These are phyloP conservation scores for Hydropsyche tenuis DNA, from an alignment of 1,140 invertebrate genomes.

Conservation along the genomic window DNA sequence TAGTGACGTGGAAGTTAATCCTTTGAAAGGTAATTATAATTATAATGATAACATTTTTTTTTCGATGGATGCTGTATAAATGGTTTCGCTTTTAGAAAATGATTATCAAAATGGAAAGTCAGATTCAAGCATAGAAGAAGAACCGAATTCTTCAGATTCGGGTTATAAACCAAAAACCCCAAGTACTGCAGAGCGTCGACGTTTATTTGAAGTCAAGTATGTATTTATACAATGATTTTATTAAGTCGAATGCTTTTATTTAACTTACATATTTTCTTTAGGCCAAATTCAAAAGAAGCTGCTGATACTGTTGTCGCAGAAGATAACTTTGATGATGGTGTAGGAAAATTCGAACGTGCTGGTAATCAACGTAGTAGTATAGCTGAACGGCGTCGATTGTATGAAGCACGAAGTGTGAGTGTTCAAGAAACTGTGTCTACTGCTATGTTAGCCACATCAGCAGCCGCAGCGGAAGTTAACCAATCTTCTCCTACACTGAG, in stretches of 20 bases:
- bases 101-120: constrained; percentile 71
- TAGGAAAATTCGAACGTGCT: constrained; percentile 63
- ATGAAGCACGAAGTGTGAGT: constrained; percentile 73
- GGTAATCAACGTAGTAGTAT: constrained; percentile 73
- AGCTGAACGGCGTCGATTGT: constrained; percentile 77
- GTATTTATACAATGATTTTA: constrained; percentile 51
- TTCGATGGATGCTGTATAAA: background rate
- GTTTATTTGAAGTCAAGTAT: constrained; percentile 70
- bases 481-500: constrained; percentile 75
- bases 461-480: constrained; percentile 65
- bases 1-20: constrained; percentile 57
- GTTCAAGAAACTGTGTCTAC: constrained; percentile 52
- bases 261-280: constrained; percentile 14
- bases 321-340: constrained; percentile 58
- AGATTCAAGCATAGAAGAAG: constrained; percentile 68
- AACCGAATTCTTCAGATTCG: constrained; percentile 64
- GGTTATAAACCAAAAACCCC: constrained; percentile 72
- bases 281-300: constrained; percentile 53
- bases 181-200: constrained; percentile 76
- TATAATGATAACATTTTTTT: constrained; percentile 7
- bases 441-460: constrained; percentile 35
- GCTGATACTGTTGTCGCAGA: constrained; percentile 55
- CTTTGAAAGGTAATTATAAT: constrained; percentile 55
- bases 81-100: constrained; percentile 56
- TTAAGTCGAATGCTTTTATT: background rate